These are phyloP conservation scores for Xyliphius kryptos DNA, from an alignment of 2,113 vertebrate species.

Conservation along the genomic window DNA sequence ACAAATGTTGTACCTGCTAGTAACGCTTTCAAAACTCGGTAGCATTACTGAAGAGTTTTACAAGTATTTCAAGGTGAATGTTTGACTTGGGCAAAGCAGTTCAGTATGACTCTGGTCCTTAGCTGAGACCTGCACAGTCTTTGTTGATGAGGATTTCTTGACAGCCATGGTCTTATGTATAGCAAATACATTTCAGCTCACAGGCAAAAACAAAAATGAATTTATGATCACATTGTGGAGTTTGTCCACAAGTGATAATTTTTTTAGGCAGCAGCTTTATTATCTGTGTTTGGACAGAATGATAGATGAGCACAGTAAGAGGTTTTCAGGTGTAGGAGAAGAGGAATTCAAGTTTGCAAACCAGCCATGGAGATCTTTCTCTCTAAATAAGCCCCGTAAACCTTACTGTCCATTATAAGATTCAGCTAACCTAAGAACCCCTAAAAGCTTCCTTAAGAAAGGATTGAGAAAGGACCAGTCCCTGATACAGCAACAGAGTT, in stretches of 20 bases:
- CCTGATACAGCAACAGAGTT: too few relatives aligned
- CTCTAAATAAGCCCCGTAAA: not conserved
- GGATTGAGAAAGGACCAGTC: too few relatives aligned
- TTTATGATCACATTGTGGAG: not conserved
- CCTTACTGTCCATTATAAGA: too few relatives aligned
- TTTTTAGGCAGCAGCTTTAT: too few relatives aligned
- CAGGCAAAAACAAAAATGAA: constrained; percentile 16
- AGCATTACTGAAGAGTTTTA: constrained; percentile 20
- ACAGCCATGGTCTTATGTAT: constrained; percentile 14
- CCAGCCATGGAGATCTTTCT: not conserved
- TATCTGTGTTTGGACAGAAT: not conserved
- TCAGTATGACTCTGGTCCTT: constrained; percentile 11
- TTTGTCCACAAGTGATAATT: not conserved
- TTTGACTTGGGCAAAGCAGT: constrained; percentile 34
- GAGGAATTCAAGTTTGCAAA: not conserved
- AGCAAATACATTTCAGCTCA: constrained; percentile 1
- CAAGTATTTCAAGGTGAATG: constrained; percentile 21
- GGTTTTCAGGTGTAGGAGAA: not conserved
- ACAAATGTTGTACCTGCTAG: constrained; percentile 9
- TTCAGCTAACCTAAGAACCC: too few relatives aligned
- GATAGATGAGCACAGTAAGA: not conserved
- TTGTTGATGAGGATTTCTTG: constrained; percentile 11
- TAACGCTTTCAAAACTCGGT: constrained; percentile 7
- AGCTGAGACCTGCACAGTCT: constrained; percentile 5
- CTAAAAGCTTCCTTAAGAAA: too few relatives aligned